These are phyloP conservation scores for Onthophagus sagittarius DNA, from an alignment of 2,888 invertebrate genomes.

Conservation along the genomic window DNA sequence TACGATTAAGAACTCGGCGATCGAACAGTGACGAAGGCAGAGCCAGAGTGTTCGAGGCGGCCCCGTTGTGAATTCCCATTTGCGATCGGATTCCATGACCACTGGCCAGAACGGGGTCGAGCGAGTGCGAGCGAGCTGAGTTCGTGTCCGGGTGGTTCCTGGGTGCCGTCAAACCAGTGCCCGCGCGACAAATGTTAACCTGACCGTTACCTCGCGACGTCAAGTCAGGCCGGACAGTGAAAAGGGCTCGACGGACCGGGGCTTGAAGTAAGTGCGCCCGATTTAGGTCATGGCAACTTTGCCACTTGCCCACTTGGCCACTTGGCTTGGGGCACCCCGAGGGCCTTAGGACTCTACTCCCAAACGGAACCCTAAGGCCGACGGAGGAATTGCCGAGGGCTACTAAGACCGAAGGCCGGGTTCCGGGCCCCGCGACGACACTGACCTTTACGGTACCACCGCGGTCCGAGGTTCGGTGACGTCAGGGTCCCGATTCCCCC, in stretches of 20 bases:
- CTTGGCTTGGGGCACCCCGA: neutral
- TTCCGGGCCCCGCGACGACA: neutral
- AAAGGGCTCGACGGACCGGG: slow-evolving; percentile 47
- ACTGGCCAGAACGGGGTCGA: slow-evolving; percentile 46
- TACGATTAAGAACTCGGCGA: slow-evolving; percentile 30
- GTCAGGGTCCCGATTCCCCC: slow-evolving; percentile 5
- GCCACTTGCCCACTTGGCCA: too few species aligned
- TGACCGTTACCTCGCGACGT: slow-evolving; percentile 47
- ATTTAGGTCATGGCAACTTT: slow-evolving; percentile 1
- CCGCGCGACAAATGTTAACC: slow-evolving; percentile 48
- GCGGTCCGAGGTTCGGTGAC: neutral
- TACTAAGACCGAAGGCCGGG: neutral
- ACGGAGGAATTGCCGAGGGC: neutral
- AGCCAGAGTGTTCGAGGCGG: slow-evolving; percentile 27
- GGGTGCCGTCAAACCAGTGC: slow-evolving; percentile 44
- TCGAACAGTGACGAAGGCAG: slow-evolving; percentile 30
- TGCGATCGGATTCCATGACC: slow-evolving; percentile 42
- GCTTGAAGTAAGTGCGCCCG: slow-evolving; percentile 44
- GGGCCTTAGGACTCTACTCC: neutral
- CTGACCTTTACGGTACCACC: slow-evolving; percentile 9
- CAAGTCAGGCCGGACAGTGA: slow-evolving; percentile 45
- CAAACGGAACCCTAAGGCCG: neutral
- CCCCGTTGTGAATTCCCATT: slow-evolving; percentile 38
- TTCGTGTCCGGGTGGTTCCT: slow-evolving; percentile 47
- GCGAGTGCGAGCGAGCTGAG: slow-evolving; percentile 44